Conservation (phyloP, 2,797 vertebrate species). For the Periophthalmus magnuspinnatus region DNA sequence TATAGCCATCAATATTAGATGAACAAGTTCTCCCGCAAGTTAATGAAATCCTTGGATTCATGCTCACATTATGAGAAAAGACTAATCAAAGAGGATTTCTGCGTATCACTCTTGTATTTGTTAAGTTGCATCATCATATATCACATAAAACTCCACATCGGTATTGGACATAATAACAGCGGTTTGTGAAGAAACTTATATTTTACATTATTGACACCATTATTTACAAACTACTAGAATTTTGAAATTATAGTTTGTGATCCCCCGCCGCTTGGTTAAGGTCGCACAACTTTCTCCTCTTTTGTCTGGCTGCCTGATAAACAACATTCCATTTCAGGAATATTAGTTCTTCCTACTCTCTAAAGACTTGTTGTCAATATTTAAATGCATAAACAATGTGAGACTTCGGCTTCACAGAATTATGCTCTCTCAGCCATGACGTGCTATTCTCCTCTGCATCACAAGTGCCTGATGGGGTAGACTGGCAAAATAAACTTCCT, state of each 20-base stretch:
- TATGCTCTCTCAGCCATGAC: conserved; percentile 45
- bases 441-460: conserved; percentile 37
- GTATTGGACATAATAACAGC: too few relatives aligned
- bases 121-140: not conserved
- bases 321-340: conserved; percentile 39
- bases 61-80: conserved; percentile 51
- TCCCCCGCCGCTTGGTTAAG: conserved; percentile 22
- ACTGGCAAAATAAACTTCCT: conserved; percentile 32
- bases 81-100: conserved; percentile 40
- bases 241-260: not conserved
- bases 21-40: conserved; percentile 68
- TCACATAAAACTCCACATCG: too few relatives aligned
- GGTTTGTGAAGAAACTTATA: not conserved
- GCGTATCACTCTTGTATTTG: not conserved
- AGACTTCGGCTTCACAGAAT: conserved; percentile 43
- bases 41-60: conserved; percentile 70
- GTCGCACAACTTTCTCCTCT: conserved; percentile 16
- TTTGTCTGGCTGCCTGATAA: conserved; percentile 37
- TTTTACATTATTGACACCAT: not conserved
- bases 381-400: conserved; percentile 45
- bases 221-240: not conserved
- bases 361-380: conserved; percentile 45
- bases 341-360: conserved; percentile 48
- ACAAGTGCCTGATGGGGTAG: conserved; percentile 42
- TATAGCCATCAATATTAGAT: conserved; percentile 79